Percentiles rank a stretch among this genome's conserved stretches.
Conservation (phyloP, 2,113 vertebrate species). For the Calidris pugnax region DNA sequence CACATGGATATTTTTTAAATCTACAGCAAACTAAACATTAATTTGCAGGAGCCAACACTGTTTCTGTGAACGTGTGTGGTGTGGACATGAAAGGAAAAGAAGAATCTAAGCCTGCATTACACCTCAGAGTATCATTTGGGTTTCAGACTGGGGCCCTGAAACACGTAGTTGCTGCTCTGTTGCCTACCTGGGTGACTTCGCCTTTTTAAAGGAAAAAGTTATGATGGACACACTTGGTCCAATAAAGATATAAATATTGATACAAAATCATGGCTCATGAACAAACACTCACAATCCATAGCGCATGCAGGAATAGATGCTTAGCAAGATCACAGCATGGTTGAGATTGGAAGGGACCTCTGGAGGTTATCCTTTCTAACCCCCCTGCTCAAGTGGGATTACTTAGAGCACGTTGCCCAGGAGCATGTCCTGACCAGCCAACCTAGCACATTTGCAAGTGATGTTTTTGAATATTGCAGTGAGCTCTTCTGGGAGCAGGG, state of each 20-base stretch:
- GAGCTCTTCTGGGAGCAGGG: not conserved
- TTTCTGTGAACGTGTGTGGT: not conserved
- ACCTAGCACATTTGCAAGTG: not conserved
- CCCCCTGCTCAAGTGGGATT: not conserved
- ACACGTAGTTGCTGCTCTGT: not conserved
- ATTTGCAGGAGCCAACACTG: not conserved
- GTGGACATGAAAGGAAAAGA: not conserved
- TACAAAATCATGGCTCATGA: not conserved
- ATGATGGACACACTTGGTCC: not conserved
- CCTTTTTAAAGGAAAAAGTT: not conserved
- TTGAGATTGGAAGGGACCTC: not conserved
- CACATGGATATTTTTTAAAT: not conserved
- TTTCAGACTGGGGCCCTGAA: not conserved
- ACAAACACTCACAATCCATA: not conserved
- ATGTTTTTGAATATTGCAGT: not conserved
- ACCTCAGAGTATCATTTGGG: not conserved
- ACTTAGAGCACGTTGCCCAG: not conserved
- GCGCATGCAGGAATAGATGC: accelerated
- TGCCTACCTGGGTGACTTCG: not conserved
- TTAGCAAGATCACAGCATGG: not conserved
- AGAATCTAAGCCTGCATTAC: not conserved
- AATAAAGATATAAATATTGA: no score
- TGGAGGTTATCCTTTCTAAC: not conserved
- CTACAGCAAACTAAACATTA: not conserved
- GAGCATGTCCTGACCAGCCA: not conserved